Evolutionary conservation across 2,113 vertebrate genomes (phyloP).

Genomic region (Perca fluviatilis): DNA sequence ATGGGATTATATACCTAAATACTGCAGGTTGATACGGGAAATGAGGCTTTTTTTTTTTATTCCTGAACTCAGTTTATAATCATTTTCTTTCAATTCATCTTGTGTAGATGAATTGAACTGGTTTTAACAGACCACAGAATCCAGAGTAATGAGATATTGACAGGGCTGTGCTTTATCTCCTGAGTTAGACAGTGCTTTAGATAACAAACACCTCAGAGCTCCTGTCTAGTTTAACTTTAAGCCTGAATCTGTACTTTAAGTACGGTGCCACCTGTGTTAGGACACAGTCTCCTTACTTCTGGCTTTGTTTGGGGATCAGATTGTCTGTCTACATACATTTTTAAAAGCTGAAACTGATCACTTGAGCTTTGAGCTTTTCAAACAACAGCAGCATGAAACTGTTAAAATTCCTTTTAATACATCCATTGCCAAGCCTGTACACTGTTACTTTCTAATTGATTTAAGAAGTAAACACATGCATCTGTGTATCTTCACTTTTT

Average conservation of each 20-base stretch:
- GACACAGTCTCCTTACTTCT: neutral
- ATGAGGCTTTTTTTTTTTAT: neutral
- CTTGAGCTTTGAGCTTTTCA: neutral
- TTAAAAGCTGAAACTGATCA: neutral
- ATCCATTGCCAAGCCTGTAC: neutral
- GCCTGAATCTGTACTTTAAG: slow-evolving; percentile 18
- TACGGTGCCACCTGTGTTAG: slow-evolving; percentile 20
- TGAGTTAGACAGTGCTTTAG: slow-evolving; percentile 2
- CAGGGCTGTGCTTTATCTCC: neutral
- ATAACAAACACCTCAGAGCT: slow-evolving; percentile 16
- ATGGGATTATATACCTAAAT: neutral
- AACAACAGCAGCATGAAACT: neutral
- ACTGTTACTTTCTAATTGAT: neutral
- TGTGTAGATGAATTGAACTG: too few species aligned
- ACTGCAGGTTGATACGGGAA: too few species aligned
- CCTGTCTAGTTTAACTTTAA: slow-evolving; percentile 3
- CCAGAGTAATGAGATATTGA: neutral
- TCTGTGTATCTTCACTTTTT: neutral
- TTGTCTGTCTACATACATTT: neutral
- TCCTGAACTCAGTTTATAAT: neutral
- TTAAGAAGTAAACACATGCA: neutral
- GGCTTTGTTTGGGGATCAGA: slow-evolving; percentile 16
- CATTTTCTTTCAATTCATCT: neutral
- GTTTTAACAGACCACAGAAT: slow-evolving; percentile 8
- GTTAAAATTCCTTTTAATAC: neutral